A percentile compares a stretch with the other conserved stretches of the same genome.
phyloP scores from a whole-genome alignment of 2,888 invertebrate species.

The Nysson spinosus region DNA sequence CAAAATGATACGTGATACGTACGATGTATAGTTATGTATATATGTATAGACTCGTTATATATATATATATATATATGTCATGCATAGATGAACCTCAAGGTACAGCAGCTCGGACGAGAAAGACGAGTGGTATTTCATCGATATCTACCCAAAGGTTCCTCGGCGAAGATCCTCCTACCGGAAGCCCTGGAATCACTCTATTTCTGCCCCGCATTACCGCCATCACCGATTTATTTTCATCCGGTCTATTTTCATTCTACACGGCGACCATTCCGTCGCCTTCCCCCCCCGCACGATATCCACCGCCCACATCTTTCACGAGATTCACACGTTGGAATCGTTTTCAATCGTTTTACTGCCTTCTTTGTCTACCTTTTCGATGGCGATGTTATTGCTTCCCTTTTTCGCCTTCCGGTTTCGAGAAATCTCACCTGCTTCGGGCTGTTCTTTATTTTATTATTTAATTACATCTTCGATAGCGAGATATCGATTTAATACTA shows the following conservation, averaged over 20 bases:
- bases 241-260: conserved; percentile 53
- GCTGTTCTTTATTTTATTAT: too few species aligned
- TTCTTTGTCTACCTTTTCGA: neutral
- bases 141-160: conserved; percentile 44
- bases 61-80: conserved; percentile 17
- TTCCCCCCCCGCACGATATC: neutral
- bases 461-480: too few species aligned
- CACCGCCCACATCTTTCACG: conserved; percentile 20
- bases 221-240: conserved; percentile 57
- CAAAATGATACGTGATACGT: neutral
- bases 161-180: conserved; percentile 32
- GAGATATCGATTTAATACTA: too few species aligned
- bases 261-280: neutral
- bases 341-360: neutral
- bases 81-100: conserved; percentile 29
- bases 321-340: conserved; percentile 16
- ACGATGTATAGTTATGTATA: too few species aligned
- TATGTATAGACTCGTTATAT: too few species aligned
- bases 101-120: conserved; percentile 44
- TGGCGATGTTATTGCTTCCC: neutral
- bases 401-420: conserved; percentile 8
- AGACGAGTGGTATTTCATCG: conserved; percentile 47
- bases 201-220: conserved; percentile 49
- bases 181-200: conserved; percentile 52
- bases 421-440: conserved; percentile 24